Conservation (phyloP, 2,797 vertebrate species). For the Catamblyrhynchus diadema region DNA sequence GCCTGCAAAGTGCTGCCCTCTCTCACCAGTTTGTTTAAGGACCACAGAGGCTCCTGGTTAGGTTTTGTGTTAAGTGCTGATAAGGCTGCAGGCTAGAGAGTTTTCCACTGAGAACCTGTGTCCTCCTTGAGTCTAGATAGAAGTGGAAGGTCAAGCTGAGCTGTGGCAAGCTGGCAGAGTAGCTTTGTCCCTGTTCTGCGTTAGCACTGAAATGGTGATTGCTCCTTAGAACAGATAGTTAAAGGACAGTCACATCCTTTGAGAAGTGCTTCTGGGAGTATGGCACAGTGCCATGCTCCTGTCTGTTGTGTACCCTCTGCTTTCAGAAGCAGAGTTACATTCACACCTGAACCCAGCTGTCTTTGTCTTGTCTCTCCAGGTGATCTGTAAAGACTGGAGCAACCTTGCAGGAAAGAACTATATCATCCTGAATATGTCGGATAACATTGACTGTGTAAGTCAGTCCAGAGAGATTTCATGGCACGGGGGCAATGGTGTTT, state of each 20-base stretch:
- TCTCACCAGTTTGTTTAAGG: background rate
- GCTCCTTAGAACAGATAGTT: background rate
- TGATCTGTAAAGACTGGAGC: constrained; percentile 95
- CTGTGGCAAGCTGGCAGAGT: background rate
- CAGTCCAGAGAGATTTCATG: background rate
- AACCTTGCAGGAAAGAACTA: constrained; percentile 88
- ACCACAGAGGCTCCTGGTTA: background rate
- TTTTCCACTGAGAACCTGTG: background rate
- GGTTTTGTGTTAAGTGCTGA: background rate
- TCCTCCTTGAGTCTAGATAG: background rate
- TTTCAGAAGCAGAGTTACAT: background rate
- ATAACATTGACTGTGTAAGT: constrained; percentile 95
- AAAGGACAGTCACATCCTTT: background rate
- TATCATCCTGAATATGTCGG: constrained; percentile 89
- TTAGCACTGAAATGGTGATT: background rate
- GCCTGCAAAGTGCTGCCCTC: background rate
- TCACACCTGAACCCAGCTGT: background rate
- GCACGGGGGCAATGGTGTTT: background rate
- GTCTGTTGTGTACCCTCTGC: background rate
- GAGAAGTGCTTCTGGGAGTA: background rate
- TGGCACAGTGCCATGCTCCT: background rate
- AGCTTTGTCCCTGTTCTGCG: background rate
- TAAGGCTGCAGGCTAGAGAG: background rate
- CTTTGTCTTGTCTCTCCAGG: constrained; percentile 73
- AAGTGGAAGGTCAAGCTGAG: background rate